Base-by-base conservation (phyloP, 2,113 vertebrate species). In the Mus spicilegus region DNA sequence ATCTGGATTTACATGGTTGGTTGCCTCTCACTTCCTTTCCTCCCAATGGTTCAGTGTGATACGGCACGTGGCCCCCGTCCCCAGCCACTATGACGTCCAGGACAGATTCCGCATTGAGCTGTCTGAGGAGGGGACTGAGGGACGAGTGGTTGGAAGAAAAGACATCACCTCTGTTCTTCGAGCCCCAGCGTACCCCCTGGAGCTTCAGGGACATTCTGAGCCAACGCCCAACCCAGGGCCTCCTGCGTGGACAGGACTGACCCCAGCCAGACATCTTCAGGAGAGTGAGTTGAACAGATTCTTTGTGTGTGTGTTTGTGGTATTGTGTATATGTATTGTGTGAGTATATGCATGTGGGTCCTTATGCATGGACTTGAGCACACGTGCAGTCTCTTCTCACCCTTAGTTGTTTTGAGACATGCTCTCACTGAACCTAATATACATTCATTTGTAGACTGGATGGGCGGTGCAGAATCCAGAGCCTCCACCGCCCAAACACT, bases 61-160 rank as follows among this genome's bases (percentile, higher is more conserved):
- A 76, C 98, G 98, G 82, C 98, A 98, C 33, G 92, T 97, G 94
- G 98, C 98, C 49, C 96, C 98, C 69, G 95, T 96, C 75, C 92
- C 96, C 77, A 95, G 89, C 49, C 97, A 98, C 86, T 97, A 96
- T 93, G 98, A 98, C 12, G 77, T 97, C 87, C 96, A 96, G 75
- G 98, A 98, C 89, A 97, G 97, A 26, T 98, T 98, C 93, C 97
- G 98, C 36, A 96, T 98, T 94, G 98, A 98, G 58, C 97, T 98
- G 26, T 98, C 93, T 69, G 98, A 98, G 70, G 98, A 98, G 20
- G 98, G 98, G 7, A 80, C 94, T 5, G 92, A 96, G 39, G 87
- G 96, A 88, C 97, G 94, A 56, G 93, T 96, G 76, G 86, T 96
- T 46, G 98, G 98, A 22, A 95, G 97, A 72, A 97, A 98, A 82